A percentile compares a stretch with the other conserved stretches of the same genome.
These are phyloP conservation scores for Sphaeridia pumilis DNA, from an alignment of 2,888 invertebrate genomes.

Conservation along the genomic window DNA sequence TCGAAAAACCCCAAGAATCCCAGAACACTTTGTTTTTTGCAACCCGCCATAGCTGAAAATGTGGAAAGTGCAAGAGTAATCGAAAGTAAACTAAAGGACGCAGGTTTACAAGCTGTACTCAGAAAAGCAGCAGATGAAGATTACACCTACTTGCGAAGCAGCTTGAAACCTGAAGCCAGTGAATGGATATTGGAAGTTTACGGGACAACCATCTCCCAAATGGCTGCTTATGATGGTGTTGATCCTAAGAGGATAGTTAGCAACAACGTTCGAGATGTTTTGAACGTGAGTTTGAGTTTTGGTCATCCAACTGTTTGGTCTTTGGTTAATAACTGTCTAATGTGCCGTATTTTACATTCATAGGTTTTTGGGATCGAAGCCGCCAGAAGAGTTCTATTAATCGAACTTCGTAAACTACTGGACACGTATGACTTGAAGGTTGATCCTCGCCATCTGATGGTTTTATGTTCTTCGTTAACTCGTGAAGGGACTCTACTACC, in stretches of 20 bases:
- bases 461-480: constrained; percentile 99
- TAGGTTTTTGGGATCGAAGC: constrained; percentile 93
- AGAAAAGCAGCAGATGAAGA: background rate
- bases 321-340: background rate
- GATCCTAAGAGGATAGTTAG: constrained; percentile 95
- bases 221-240: constrained; percentile 91
- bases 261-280: constrained; percentile 99
- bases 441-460: constrained; percentile 96
- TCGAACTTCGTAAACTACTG: constrained; percentile 98
- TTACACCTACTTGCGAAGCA: constrained; percentile 51
- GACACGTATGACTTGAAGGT: constrained; percentile 99
- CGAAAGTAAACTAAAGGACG: too few species aligned
- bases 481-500: constrained; percentile 99
- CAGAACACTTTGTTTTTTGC: constrained; percentile 92
- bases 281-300: constrained; percentile 52
- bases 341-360: too few species aligned
- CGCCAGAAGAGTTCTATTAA: constrained; percentile 96
- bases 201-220: constrained; percentile 95
- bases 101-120: too few species aligned
- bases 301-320: background rate
- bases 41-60: constrained; percentile 91
- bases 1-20: constrained; percentile 99
- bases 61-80: constrained; percentile 99
- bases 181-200: constrained; percentile 99
- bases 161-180: constrained; percentile 93